phyloP scores from a whole-genome alignment of 2,888 invertebrate species.

The Apotomis capreana region DNA sequence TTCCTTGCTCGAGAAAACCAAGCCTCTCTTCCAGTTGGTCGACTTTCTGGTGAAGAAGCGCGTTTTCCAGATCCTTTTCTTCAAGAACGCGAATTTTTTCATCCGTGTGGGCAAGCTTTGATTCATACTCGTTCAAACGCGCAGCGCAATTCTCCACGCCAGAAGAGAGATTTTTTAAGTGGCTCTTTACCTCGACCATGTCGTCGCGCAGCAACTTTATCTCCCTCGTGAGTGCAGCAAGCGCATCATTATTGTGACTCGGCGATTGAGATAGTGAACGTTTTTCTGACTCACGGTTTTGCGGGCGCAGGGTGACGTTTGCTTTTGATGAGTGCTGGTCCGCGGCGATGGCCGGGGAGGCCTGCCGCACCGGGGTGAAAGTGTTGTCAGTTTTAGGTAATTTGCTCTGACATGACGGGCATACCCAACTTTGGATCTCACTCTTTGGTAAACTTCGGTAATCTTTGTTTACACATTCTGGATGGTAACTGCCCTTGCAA shows the following conservation, averaged over 20 bases:
- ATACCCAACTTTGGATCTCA: too few species aligned
- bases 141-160: neutral
- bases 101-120: neutral
- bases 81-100: neutral
- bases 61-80: constrained; percentile 9
- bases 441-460: too few species aligned
- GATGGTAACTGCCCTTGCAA: too few species aligned
- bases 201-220: constrained; percentile 3
- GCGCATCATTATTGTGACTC: neutral
- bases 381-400: too few species aligned
- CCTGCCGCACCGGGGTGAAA: neutral
- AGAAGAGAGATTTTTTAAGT: neutral
- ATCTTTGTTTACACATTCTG: too few species aligned
- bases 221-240: neutral
- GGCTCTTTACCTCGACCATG: neutral
- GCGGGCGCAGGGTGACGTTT: constrained; percentile 12
- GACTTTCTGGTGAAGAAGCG: neutral
- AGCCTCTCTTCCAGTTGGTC: neutral
- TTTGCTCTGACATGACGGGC: too few species aligned
- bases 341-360: neutral
- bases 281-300: constrained; percentile 10
- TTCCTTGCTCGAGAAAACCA: neutral
- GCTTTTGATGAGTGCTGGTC: neutral
- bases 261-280: neutral
- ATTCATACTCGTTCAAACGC: neutral